phyloP scores from a whole-genome alignment of 2,797 vertebrate genomes.

The Sylvilagus floridanus region DNA sequence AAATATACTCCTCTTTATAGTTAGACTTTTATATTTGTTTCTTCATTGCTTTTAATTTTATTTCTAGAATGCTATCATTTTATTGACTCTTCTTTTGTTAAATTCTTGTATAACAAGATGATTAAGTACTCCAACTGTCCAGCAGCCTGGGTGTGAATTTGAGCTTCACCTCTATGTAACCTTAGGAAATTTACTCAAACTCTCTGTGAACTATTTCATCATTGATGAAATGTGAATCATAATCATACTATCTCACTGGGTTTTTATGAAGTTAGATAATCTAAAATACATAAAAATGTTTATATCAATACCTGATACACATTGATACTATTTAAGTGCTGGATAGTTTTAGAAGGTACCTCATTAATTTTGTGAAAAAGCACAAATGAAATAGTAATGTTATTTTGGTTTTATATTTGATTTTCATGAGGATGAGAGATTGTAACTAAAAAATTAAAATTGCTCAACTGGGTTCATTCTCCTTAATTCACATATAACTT shows the following conservation, averaged over 20 bases:
- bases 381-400: neutral
- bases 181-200: neutral
- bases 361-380: constrained; percentile 38
- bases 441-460: neutral
- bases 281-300: constrained; percentile 26
- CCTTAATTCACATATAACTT: constrained; percentile 29
- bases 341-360: constrained; percentile 9
- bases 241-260: neutral
- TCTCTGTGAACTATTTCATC: constrained; percentile 11
- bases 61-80: neutral
- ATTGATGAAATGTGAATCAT: constrained; percentile 13
- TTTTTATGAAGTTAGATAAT: constrained; percentile 31
- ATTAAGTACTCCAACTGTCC: neutral
- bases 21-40: neutral
- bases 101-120: neutral
- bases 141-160: neutral
- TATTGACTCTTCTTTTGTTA: neutral
- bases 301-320: neutral
- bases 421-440: neutral
- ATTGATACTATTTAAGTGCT: neutral
- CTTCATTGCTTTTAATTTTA: neutral
- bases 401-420: neutral
- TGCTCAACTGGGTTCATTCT: neutral
- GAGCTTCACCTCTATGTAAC: neutral
- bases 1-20: neutral